Percentiles rank a stretch among this genome's conserved stretches.
phyloP scores from a whole-genome alignment of 2,888 invertebrate genomes.

The Diogma glabrata region DNA sequence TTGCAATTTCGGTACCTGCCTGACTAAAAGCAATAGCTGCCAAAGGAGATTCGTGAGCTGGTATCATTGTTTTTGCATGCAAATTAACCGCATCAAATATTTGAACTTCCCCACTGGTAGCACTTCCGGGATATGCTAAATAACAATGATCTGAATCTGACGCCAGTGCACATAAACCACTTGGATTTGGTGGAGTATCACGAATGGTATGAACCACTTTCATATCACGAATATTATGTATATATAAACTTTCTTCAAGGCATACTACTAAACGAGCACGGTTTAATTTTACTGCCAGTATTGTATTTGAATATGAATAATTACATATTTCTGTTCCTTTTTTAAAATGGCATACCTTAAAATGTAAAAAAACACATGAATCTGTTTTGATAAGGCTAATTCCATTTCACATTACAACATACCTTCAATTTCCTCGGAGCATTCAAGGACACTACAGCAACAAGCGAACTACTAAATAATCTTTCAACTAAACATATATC shows the following conservation, averaged over 20 bases:
- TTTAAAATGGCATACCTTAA: conserved; percentile 89
- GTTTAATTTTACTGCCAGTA: conserved; percentile 90
- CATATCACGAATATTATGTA: conserved; percentile 98
- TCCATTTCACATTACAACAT: not conserved
- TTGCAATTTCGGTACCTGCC: conserved; percentile 62
- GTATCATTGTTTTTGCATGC: conserved; percentile 93
- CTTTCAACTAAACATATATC: conserved; percentile 89
- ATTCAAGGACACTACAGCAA: conserved; percentile 85
- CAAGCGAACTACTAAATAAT: conserved; percentile 91
- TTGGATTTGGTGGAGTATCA: conserved; percentile 92
- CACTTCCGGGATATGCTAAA: conserved; percentile 94
- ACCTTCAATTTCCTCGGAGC: conserved; percentile 63
- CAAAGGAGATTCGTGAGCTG: conserved; percentile 92
- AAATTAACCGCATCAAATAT: conserved; percentile 41
- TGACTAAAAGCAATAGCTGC: conserved; percentile 91
- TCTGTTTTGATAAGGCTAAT: not conserved
- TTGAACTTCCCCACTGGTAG: conserved; percentile 73
- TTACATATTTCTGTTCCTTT: conserved; percentile 97
- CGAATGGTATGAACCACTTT: conserved; percentile 95
- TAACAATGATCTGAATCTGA: conserved; percentile 82
- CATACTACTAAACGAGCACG: conserved; percentile 91
- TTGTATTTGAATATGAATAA: conserved; percentile 89
- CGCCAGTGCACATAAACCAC: conserved; percentile 85
- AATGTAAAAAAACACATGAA: conserved; percentile 12
- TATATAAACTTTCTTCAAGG: conserved; percentile 92